A percentile compares a stretch with the other conserved stretches of the same genome.
Conservation (phyloP, 2,113 vertebrate genomes). For the Muntiacus muntjak region DNA sequence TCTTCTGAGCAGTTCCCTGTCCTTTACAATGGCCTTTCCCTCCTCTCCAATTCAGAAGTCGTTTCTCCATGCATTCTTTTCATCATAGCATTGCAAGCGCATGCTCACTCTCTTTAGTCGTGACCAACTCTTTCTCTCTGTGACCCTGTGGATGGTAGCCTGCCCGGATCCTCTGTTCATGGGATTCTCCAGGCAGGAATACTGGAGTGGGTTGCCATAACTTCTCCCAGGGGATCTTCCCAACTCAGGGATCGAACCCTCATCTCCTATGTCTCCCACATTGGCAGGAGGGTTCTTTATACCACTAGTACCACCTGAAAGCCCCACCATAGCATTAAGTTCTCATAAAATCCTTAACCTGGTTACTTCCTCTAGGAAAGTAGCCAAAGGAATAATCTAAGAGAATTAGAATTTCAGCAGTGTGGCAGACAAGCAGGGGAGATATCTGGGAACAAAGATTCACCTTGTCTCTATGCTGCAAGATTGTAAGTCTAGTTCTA, state of each 20-base stretch:
- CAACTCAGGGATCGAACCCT: fast-evolving
- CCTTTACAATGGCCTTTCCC: background rate
- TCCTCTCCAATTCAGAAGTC: background rate
- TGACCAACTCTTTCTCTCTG: background rate
- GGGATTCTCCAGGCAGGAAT: background rate
- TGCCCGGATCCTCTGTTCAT: background rate
- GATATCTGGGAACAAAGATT: background rate
- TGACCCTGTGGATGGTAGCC: background rate
- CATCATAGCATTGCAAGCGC: background rate
- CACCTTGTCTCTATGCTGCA: background rate
- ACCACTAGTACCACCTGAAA: background rate
- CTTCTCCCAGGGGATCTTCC: background rate
- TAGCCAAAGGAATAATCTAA: background rate
- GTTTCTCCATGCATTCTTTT: background rate
- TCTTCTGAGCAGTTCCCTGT: background rate
- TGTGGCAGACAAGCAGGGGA: background rate
- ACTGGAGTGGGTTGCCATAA: background rate
- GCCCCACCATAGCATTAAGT: background rate
- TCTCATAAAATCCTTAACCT: background rate
- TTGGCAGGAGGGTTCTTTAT: background rate
- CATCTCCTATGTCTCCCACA: background rate
- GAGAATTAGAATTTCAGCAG: background rate
- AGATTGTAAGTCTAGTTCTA: background rate
- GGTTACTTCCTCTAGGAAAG: background rate
- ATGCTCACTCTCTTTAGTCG: background rate